Conservation (phyloP, 2,113 vertebrate genomes). For the Pachycephala philippinensis region DNA sequence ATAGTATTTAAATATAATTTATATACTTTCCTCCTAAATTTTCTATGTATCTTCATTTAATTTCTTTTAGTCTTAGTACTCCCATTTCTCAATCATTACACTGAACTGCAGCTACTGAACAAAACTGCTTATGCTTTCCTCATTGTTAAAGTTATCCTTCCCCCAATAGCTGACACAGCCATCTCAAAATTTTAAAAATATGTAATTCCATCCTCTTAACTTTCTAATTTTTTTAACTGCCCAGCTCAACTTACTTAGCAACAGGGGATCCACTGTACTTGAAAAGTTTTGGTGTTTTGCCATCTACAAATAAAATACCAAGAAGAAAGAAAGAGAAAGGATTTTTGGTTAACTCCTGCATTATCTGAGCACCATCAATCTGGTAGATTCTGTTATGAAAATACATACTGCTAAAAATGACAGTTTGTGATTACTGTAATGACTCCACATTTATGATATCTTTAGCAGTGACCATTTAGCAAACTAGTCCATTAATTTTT, state of each 20-base stretch:
- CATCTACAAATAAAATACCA: background rate
- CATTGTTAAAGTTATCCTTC: background rate
- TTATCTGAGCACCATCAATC: background rate
- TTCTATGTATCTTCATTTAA: background rate
- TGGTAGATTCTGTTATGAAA: background rate
- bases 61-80: background rate
- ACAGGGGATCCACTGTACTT: background rate
- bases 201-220: background rate
- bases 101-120: background rate
- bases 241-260: background rate
- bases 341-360: background rate
- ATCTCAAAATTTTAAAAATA: background rate
- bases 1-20: background rate
- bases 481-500: background rate
- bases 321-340: background rate
- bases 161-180: background rate
- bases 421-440: background rate
- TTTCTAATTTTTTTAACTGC: background rate
- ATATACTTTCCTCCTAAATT: background rate
- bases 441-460: background rate
- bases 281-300: background rate
- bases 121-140: background rate
- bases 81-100: background rate
- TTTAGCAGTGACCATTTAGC: constrained; percentile 3
- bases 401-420: background rate